These are phyloP conservation scores for Hyposoter dolosus DNA, from an alignment of 2,888 invertebrate genomes.

Conservation along the genomic window DNA sequence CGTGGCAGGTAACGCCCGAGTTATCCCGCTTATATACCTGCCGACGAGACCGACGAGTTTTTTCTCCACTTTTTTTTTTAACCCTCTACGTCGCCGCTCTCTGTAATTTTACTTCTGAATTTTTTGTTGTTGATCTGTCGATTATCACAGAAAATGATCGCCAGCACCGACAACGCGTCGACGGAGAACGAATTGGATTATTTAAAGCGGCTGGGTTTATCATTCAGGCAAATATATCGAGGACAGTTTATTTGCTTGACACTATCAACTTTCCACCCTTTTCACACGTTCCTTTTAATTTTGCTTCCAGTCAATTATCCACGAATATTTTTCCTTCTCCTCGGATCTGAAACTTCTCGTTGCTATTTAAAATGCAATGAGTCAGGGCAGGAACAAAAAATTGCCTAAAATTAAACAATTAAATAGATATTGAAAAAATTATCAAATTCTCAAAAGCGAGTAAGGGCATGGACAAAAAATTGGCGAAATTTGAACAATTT, in stretches of 20 bases:
- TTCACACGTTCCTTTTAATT: neutral
- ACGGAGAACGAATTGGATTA: conserved; percentile 12
- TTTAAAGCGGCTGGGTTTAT: neutral
- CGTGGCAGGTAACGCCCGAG: conserved; percentile 66
- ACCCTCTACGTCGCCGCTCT: neutral
- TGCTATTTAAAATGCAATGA: neutral
- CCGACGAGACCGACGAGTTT: conserved; percentile 55
- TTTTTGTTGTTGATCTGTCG: conserved; percentile 13
- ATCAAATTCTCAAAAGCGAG: neutral
- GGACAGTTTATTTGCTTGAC: conserved; percentile 3
- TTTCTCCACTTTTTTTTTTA: conserved; percentile 31
- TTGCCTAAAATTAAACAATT: too few relatives aligned
- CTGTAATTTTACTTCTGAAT: neutral
- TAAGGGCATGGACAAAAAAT: too few relatives aligned
- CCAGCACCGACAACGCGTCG: conserved; percentile 27
- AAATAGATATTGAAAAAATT: neutral
- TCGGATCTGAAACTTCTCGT: conserved; percentile 12
- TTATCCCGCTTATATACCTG: conserved; percentile 50
- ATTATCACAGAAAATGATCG: conserved; percentile 24
- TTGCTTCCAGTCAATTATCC: neutral
- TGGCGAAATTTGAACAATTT: too few relatives aligned
- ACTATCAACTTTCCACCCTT: neutral
- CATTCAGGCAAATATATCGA: neutral
- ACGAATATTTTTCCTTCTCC: neutral
- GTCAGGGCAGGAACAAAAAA: neutral